Conservation (phyloP, 2,888 invertebrate genomes). For the Mantis religiosa region DNA sequence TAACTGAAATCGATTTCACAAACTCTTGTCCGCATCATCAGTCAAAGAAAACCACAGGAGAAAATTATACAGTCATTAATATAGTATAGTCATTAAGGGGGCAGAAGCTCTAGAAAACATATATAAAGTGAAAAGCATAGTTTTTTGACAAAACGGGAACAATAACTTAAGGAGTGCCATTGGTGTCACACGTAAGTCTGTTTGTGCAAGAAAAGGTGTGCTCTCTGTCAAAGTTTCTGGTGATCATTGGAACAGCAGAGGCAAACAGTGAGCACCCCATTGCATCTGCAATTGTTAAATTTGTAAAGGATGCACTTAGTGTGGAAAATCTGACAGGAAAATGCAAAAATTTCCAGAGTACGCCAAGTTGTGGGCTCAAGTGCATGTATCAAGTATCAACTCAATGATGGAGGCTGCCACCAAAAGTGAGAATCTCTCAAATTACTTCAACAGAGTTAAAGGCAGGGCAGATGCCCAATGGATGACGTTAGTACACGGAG, state of each 20-base stretch:
- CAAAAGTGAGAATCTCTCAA: constrained; percentile 41
- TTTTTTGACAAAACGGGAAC: constrained; percentile 99
- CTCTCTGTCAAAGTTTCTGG: constrained; percentile 64
- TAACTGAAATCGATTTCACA: too few species aligned
- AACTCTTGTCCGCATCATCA: too few species aligned
- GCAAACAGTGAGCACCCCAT: constrained; percentile 95
- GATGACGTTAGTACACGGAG: constrained; percentile 49
- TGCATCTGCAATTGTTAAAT: constrained; percentile 87
- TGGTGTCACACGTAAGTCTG: constrained; percentile 66
- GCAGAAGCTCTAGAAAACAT: constrained; percentile 96
- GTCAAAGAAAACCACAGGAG: too few species aligned
- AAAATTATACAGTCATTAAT: too few species aligned
- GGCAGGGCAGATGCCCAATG: neutral
- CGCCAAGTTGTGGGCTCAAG: constrained; percentile 88
- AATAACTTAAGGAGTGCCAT: constrained; percentile 84
- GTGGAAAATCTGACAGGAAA: constrained; percentile 57
- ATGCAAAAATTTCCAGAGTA: constrained; percentile 73
- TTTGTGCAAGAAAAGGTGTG: constrained; percentile 62
- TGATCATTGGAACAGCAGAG: constrained; percentile 85
- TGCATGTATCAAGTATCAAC: constrained; percentile 64
- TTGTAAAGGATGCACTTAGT: constrained; percentile 69
- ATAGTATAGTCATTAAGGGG: constrained; percentile 95
- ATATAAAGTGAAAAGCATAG: constrained; percentile 89
- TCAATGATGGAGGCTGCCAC: constrained; percentile 52
- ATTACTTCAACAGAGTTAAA: constrained; percentile 12